Base-by-base conservation (phyloP, 2,888 invertebrate genomes). In the Coenonympha glycerion region DNA sequence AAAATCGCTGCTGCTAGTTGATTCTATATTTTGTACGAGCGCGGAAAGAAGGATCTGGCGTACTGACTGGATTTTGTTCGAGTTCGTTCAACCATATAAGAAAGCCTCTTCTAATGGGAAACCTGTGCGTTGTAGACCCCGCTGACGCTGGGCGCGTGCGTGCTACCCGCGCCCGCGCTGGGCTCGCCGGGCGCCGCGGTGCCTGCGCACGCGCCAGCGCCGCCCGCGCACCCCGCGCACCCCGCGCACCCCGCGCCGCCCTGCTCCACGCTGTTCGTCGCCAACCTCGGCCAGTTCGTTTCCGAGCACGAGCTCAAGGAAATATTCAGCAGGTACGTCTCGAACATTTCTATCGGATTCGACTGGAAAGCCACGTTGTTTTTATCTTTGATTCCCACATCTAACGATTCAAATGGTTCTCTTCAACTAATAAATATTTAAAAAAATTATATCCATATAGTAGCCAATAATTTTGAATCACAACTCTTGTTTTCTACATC, bases 291-390 rank as follows among this genome's bases (percentile, higher is more conserved):
- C 65, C 96, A 96, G 87, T 97, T 96, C 84, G 97, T 98, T 72
- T 97, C 96, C 64, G 99, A 99, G 88, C 98, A 98, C 78, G 98
- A 99, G 87, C 92, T 99, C 66, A 98, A 98, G 90, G 97, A 98
- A 88, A 94, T 99, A 77, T 98, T 98, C 89, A 95, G 95, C 92
- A 97, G 97, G 97, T 98, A 86, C 88, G 52, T 45, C 3, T 28
- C 13, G 16, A 33, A 18, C 28, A 21, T 45, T 34, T 22, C 16
- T 26, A 24, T 28, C 28, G 44, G 50, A 45, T 52, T 56, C 56
- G 58, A 58, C 58, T 58, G 58, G 58, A 58, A 58, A 41, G 34
- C 33, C 24, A 11, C 26, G 1, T 4, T 34, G n/a, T n/a, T n/a
- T n/a, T n/a, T n/a, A n/a, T n/a, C n/a, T n/a, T n/a, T n/a, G n/a